These are phyloP conservation scores for Mormoops blainvillei DNA, from an alignment of 2,113 vertebrate species.

Conservation along the genomic window DNA sequence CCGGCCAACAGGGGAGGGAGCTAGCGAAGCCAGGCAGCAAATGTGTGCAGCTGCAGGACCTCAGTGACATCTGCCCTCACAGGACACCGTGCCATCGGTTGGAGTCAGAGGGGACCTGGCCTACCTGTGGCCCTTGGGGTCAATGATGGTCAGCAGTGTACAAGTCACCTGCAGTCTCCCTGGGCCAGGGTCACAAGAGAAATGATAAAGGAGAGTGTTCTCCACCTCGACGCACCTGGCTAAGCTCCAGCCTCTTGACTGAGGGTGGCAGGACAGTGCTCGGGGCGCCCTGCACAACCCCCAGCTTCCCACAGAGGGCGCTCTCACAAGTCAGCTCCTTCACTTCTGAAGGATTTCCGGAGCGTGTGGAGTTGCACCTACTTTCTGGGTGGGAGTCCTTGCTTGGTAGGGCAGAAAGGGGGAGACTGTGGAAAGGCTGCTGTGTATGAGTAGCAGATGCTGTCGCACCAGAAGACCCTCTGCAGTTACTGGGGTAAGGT, in stretches of 20 bases:
- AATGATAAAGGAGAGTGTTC: not conserved
- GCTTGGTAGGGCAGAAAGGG: not conserved
- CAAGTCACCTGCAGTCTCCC: not conserved
- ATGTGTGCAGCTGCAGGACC: not conserved
- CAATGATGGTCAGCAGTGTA: not conserved
- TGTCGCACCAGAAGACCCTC: not conserved
- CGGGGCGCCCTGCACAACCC: not conserved
- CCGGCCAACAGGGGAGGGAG: not conserved
- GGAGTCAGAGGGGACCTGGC: not conserved
- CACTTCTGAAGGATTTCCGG: not conserved
- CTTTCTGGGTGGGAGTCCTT: not conserved
- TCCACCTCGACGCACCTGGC: accelerated
- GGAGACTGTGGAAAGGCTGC: not conserved
- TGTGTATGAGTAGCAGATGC: not conserved
- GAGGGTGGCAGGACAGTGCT: accelerated
- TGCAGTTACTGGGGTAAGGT: too few relatives aligned
- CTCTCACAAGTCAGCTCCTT: not conserved
- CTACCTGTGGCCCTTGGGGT: not conserved
- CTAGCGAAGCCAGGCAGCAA: not conserved
- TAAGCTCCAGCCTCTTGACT: not conserved
- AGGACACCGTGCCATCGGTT: not conserved
- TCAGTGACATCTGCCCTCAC: not conserved
- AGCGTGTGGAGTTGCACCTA: not conserved
- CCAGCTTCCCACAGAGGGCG: not conserved
- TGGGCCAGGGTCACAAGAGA: not conserved